These are phyloP conservation scores for Ptilodon capucinus DNA, from an alignment of 2,888 invertebrate genomes.

Conservation along the genomic window DNA sequence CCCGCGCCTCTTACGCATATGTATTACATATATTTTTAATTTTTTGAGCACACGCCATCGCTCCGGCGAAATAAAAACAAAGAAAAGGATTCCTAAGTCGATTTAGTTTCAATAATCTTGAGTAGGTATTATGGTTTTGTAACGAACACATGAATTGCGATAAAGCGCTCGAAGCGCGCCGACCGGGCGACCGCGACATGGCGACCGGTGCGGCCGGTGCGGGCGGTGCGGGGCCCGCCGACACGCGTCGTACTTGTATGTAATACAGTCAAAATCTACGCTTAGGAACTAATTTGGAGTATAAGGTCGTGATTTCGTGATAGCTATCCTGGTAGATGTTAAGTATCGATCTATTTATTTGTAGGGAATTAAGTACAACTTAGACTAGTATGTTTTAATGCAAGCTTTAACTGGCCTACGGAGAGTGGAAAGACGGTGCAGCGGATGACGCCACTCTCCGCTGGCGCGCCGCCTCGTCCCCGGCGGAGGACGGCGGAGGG, in stretches of 20 bases:
- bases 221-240: background rate
- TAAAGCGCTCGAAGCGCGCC: background rate
- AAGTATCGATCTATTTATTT: slow-evolving; percentile 64
- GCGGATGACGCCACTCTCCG: too few relatives aligned
- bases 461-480: too few relatives aligned
- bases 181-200: too few relatives aligned
- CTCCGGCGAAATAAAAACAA: background rate
- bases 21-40: slow-evolving; percentile 11
- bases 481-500: slow-evolving; percentile 4
- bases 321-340: slow-evolving; percentile 37
- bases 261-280: slow-evolving; percentile 13
- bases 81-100: background rate
- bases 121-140: background rate
- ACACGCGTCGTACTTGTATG: slow-evolving; percentile 8
- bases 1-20: slow-evolving; percentile 8
- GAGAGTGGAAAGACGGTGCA: too few relatives aligned
- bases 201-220: background rate
- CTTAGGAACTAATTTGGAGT: slow-evolving; percentile 14
- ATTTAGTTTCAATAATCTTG: background rate
- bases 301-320: slow-evolving; percentile 46
- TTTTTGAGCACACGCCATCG: background rate
- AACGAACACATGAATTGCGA: background rate
- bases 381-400: slow-evolving; percentile 40
- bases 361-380: slow-evolving; percentile 70
- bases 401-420: slow-evolving; percentile 52